A percentile compares a stretch with the other conserved stretches of the same genome.
phyloP scores from a whole-genome alignment of 2,113 vertebrate species.

The Podarcis muralis region DNA sequence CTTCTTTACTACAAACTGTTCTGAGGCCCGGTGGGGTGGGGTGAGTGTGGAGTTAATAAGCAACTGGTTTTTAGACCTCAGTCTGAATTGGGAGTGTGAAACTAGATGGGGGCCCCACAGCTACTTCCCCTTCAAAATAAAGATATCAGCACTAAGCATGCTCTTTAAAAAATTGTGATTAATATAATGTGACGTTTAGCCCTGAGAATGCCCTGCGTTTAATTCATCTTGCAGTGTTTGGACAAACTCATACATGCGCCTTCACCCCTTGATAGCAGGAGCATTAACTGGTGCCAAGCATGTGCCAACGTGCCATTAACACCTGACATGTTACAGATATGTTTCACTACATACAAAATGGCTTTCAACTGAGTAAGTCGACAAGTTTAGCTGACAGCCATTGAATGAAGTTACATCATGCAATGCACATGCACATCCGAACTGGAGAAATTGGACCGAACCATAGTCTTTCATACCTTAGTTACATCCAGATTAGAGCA shows the following conservation, averaged over 20 bases:
- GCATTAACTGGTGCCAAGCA: not conserved
- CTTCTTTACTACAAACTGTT: not conserved
- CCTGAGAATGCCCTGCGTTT: not conserved
- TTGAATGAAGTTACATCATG: not conserved
- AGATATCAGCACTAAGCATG: too few species aligned
- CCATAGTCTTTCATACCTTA: not conserved
- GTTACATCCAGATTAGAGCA: not conserved
- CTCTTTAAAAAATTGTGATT: too few species aligned
- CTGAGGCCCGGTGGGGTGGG: not conserved
- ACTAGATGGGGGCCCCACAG: not conserved
- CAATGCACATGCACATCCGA: too few species aligned
- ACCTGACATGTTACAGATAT: not conserved
- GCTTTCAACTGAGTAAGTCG: not conserved
- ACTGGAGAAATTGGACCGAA: not conserved
- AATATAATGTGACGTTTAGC: too few species aligned
- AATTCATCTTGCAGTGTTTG: not conserved
- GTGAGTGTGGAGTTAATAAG: not conserved
- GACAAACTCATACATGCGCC: not conserved
- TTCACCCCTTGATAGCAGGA: not conserved
- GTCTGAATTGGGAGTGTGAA: not conserved
- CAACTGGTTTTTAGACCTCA: not conserved
- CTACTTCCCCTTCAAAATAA: too few species aligned
- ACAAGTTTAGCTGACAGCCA: not conserved
- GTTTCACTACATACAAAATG: not conserved
- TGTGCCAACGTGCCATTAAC: not conserved